Conservation (phyloP, 2,113 vertebrate species). For the Heliornis fulica region DNA sequence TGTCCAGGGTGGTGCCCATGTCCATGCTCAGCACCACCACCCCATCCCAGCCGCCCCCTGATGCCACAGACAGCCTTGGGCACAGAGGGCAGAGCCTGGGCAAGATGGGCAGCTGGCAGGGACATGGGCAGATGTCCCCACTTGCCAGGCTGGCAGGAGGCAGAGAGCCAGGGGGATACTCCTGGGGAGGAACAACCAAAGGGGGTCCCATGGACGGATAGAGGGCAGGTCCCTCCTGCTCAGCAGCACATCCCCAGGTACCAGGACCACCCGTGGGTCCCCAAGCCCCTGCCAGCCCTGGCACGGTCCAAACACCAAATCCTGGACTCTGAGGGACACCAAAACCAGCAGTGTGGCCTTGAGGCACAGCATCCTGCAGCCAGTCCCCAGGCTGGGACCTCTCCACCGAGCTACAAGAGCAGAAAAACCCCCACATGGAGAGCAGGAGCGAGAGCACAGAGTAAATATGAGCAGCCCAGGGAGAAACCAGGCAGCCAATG, state of each 20-base stretch:
- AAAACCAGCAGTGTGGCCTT: not conserved
- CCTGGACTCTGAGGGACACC: fast-evolving
- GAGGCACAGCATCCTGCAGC: fast-evolving
- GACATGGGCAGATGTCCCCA: fast-evolving
- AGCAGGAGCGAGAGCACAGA: not conserved
- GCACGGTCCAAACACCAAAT: not conserved
- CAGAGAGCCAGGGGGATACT: fast-evolving
- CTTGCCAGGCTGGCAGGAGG: not conserved
- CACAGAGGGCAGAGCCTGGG: fast-evolving
- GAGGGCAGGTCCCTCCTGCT: not conserved
- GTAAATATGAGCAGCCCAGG: fast-evolving
- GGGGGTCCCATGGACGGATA: not conserved
- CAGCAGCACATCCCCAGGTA: not conserved
- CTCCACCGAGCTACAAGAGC: not conserved
- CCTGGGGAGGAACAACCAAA: not conserved
- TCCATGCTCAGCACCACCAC: fast-evolving
- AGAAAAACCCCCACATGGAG: fast-evolving
- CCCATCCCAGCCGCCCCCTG: fast-evolving
- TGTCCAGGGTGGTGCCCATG: not conserved
- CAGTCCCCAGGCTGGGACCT: not conserved
- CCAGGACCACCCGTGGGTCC: fast-evolving
- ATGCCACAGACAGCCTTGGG: not conserved
- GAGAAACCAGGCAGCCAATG: not conserved
- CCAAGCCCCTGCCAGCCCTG: fast-evolving
- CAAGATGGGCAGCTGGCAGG: not conserved